These are phyloP conservation scores for Anguilla marmorata DNA, from an alignment of 2,797 vertebrate species.

Conservation along the genomic window DNA sequence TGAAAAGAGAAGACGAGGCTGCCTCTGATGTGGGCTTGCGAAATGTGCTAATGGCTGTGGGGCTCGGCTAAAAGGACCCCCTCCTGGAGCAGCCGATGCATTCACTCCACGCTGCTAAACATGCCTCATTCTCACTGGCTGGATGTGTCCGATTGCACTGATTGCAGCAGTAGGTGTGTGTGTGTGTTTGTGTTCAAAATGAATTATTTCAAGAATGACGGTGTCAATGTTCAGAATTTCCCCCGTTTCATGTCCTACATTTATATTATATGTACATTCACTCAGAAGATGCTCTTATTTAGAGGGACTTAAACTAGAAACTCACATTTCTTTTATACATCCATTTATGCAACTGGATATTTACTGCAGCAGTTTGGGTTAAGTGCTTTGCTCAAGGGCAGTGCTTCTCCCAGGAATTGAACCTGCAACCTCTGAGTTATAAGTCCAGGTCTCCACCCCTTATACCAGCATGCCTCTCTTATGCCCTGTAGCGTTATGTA, in stretches of 20 bases:
- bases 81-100: background rate
- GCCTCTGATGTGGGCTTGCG: background rate
- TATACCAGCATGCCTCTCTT: background rate
- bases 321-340: too few relatives aligned
- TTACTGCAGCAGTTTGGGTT: background rate
- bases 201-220: background rate
- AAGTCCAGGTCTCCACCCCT: background rate
- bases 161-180: background rate
- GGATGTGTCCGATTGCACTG: background rate
- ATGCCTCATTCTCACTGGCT: background rate
- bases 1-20: background rate
- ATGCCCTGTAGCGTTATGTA: background rate
- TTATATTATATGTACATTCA: background rate
- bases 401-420: background rate
- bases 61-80: background rate
- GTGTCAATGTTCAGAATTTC: background rate
- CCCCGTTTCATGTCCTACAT: background rate
- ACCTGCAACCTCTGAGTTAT: background rate
- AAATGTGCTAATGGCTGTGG: background rate
- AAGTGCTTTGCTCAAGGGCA: background rate
- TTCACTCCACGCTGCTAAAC: background rate
- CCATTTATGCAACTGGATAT: background rate
- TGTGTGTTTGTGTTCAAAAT: background rate
- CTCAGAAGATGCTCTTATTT: background rate
- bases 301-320: background rate